Evolutionary conservation across 2,113 vertebrate genomes (phyloP).

Genomic region (Regulus satrapa): DNA sequence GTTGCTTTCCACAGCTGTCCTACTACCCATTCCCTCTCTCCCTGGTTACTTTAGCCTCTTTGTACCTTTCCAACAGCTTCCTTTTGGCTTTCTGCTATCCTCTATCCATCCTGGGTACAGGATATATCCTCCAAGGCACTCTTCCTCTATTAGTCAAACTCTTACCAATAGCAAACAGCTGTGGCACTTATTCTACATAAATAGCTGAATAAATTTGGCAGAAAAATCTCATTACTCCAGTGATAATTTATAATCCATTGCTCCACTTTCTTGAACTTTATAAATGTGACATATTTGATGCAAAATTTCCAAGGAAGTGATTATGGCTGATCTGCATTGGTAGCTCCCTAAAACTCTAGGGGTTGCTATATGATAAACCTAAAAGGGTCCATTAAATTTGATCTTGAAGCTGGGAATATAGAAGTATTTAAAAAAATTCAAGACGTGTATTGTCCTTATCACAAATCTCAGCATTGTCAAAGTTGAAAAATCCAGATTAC

Average conservation of each 20-base stretch:
- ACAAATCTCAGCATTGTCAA: background rate
- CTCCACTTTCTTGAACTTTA: background rate
- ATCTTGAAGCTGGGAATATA: background rate
- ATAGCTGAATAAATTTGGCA: background rate
- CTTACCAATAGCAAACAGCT: background rate
- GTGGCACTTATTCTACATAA: background rate
- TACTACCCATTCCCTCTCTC: background rate
- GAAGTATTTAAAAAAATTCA: background rate
- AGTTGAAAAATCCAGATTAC: background rate
- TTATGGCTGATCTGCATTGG: background rate
- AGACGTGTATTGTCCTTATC: background rate
- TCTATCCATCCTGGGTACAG: background rate
- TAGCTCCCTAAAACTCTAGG: background rate
- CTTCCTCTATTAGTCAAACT: background rate
- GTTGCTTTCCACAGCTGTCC: background rate
- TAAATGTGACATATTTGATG: background rate
- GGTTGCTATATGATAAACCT: accelerated
- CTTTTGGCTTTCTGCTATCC: background rate
- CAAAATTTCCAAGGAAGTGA: background rate
- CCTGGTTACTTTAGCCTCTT: background rate
- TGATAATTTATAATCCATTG: background rate
- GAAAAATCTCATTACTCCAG: background rate
- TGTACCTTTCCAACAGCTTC: background rate
- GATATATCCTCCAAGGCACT: background rate
- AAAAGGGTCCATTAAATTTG: background rate